phyloP scores from a whole-genome alignment of 2,113 vertebrate species.

The Trogon melanurus region DNA sequence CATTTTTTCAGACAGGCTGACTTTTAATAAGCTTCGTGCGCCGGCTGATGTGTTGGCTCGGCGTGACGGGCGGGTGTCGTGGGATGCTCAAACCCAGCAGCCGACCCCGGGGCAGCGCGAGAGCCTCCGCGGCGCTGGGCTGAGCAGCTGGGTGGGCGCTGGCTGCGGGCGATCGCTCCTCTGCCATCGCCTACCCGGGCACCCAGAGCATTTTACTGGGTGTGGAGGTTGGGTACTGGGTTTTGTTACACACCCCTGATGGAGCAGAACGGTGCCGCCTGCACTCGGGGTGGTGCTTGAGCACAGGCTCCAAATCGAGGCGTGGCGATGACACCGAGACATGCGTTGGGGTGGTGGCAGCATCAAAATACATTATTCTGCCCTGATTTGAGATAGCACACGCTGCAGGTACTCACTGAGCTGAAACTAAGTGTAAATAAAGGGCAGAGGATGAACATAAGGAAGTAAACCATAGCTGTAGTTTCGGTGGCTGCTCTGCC shows the following conservation, averaged over 20 bases:
- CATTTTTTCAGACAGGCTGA: constrained; percentile 41
- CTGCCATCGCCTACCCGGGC: background rate
- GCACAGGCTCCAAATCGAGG: background rate
- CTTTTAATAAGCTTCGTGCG: constrained; percentile 33
- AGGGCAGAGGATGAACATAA: background rate
- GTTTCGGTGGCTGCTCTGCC: background rate
- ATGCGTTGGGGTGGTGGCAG: rapidly evolving
- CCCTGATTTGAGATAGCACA: background rate
- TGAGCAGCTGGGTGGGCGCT: background rate
- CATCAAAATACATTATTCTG: rapidly evolving
- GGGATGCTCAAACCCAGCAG: background rate
- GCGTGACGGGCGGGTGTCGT: rapidly evolving
- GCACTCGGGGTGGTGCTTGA: rapidly evolving
- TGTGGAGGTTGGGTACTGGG: background rate
- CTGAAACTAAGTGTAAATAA: background rate
- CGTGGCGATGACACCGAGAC: rapidly evolving
- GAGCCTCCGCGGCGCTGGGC: background rate
- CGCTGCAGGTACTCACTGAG: background rate
- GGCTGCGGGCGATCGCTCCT: background rate
- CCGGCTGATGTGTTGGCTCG: background rate
- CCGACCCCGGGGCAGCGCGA: background rate
- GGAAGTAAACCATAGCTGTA: background rate
- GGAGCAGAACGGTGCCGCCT: background rate
- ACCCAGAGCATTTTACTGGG: background rate
- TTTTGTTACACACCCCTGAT: background rate